These are phyloP conservation scores for Parasteatoda tepidariorum DNA, from an alignment of 1,140 invertebrate genomes.

Conservation along the genomic window DNA sequence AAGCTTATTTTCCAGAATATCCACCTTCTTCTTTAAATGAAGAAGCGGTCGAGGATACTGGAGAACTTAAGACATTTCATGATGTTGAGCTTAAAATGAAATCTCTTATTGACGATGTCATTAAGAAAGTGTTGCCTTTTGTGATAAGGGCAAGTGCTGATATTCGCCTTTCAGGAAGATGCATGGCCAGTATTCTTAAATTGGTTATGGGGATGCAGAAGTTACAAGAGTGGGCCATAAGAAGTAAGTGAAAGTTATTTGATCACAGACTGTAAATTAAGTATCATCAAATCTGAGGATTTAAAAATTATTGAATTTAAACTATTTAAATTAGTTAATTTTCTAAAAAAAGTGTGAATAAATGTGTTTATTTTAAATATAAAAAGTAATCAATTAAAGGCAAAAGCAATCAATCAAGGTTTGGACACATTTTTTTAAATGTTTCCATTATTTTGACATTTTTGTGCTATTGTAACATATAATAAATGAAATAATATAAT, in stretches of 20 bases:
- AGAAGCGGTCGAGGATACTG: background rate
- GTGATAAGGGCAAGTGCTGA: conserved; percentile 41
- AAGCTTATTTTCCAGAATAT: conserved; percentile 30
- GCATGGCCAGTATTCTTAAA: conserved; percentile 48
- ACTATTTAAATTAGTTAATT: too few relatives aligned
- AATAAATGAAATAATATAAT: too few relatives aligned
- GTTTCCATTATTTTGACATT: too few relatives aligned
- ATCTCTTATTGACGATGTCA: conserved; percentile 28
- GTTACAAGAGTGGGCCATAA: conserved; percentile 41
- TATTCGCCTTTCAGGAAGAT: conserved; percentile 27
- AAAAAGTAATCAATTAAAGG: too few relatives aligned
- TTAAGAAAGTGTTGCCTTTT: conserved; percentile 30
- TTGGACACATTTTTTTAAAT: too few relatives aligned
- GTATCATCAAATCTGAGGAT: too few relatives aligned
- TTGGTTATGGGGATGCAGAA: conserved; percentile 49
- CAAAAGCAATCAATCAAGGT: too few relatives aligned
- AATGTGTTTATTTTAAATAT: too few relatives aligned
- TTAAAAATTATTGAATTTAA: too few relatives aligned
- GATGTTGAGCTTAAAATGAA: conserved; percentile 40
- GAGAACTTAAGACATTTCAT: conserved; percentile 33
- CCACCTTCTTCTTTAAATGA: background rate
- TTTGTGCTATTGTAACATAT: too few relatives aligned
- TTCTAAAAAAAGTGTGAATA: too few relatives aligned
- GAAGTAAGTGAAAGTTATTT: conserved; percentile 43
- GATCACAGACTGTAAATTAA: too few relatives aligned